phyloP scores from a whole-genome alignment of 2,888 invertebrate genomes.

The Pyrocoelia pectoralis region DNA sequence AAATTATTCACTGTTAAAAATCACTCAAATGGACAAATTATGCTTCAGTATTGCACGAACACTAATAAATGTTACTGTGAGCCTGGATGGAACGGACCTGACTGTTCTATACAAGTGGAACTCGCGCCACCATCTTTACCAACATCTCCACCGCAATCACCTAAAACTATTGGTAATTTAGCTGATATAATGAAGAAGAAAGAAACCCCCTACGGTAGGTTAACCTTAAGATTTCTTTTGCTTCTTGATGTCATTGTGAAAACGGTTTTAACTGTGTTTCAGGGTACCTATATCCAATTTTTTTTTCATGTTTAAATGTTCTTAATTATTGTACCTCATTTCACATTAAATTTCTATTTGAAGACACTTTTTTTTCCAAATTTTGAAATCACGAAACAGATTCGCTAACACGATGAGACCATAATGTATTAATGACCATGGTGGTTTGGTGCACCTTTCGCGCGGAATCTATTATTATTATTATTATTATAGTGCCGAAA shows the following conservation, averaged over 20 bases:
- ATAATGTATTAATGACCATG: no score
- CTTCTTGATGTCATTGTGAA: neutral
- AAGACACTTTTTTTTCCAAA: no score
- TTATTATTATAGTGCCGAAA: no score
- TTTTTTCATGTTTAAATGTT: no score
- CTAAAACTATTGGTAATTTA: slow-evolving; percentile 63
- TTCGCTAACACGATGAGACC: no score
- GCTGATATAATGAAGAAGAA: slow-evolving; percentile 80
- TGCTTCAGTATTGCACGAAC: slow-evolving; percentile 85
- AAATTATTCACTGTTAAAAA: neutral
- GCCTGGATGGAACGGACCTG: slow-evolving; percentile 85
- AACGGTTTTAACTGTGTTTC: neutral
- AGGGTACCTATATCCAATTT: neutral
- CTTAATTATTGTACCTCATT: no score
- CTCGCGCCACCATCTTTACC: slow-evolving; percentile 65
- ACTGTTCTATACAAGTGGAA: slow-evolving; percentile 82
- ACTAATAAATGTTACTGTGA: slow-evolving; percentile 91
- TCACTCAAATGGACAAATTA: neutral
- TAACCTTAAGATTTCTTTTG: no score
- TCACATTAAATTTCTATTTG: no score
- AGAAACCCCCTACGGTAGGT: slow-evolving; percentile 94
- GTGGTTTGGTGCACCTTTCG: no score
- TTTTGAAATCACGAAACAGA: no score
- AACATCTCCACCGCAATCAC: slow-evolving; percentile 68
- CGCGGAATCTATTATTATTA: no score